A percentile compares a stretch with the other conserved stretches of the same genome.
Conservation (phyloP, 1,140 invertebrate genomes). For the Aplysia californica region DNA sequence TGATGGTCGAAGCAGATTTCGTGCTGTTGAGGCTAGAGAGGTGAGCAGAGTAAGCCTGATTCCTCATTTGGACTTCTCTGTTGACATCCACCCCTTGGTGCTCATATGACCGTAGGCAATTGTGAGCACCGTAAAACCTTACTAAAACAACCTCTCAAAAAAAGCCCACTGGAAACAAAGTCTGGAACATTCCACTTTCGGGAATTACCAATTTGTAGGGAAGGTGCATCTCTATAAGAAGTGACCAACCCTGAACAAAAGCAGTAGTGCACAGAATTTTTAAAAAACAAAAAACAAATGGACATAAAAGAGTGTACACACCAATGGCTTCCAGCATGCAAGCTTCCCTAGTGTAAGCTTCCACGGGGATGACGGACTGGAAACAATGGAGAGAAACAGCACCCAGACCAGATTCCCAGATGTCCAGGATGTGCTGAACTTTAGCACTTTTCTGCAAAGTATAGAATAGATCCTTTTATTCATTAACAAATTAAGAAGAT, state of each 20-base stretch:
- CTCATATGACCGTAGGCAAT: too few species aligned
- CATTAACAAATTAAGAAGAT: too few species aligned
- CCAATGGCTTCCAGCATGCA: conserved; percentile 92
- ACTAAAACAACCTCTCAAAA: too few species aligned
- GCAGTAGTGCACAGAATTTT: neutral
- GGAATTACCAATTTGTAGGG: neutral
- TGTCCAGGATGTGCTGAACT: conserved; percentile 83
- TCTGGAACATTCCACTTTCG: neutral
- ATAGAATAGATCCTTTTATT: neutral
- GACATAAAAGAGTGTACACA: conserved; percentile 30
- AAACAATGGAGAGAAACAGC: conserved; percentile 93
- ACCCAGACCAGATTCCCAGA: conserved; percentile 86
- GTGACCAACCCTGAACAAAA: neutral
- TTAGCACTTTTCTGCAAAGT: conserved; percentile 73
- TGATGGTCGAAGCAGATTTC: too few species aligned
- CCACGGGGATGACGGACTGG: conserved; percentile 89
- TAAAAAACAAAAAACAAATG: neutral
- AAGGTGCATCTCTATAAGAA: neutral
- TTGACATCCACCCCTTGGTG: too few species aligned
- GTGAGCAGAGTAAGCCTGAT: too few species aligned
- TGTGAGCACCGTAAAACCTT: too few species aligned
- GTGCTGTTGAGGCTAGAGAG: too few species aligned
- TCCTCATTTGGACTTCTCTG: too few species aligned
- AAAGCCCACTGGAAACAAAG: conserved; percentile 7
- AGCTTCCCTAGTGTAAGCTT: conserved; percentile 93